Evolutionary conservation across 2,888 invertebrate genomes (phyloP), one percentile per base, ranked within the genome.

Genomic region (Seira musarum): DNA sequence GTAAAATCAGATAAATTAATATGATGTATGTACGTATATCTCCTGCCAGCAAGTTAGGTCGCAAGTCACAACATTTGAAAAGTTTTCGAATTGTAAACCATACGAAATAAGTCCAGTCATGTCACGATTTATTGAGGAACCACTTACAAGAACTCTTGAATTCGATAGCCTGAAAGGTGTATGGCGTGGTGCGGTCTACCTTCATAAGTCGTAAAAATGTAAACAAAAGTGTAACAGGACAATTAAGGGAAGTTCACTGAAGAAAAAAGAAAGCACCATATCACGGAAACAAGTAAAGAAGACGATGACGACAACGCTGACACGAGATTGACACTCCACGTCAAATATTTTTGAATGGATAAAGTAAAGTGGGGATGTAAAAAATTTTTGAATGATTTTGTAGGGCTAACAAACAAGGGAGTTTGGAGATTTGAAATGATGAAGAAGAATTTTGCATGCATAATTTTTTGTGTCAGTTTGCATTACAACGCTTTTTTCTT

Each of bases 191-290:
- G 5, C 40, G 40, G 40, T n/a, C n/a, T n/a, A n/a, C n/a, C 5
- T 40, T 40, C 40, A 40, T 40, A 13, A 22, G 40, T 63, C 22
- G 21, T 71, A 71, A 75, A 68, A 67, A 24, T 76, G 68, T 69
- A 69, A 76, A 69, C 76, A 76, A 69, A 75, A 67, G 69, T 69
- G 69, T 76, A 76, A 63, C 76, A 76, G 22, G 65, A 40, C 64
- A 63, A 70, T 70, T 53, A 73, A 35, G 40, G 49, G 40, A 40
- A 40, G 40, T 40, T 40, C 35, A 17, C 35, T 24, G 15, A 57
- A 22, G 57, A n/a, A 49, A 8, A 13, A 40, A 40, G 40, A 40
- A 40, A 49, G 60, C 19, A 60, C 60, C 13, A 17, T 61, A 61
- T 19, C 19, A n/a, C 49, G 65, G 53, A 17, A 75, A 74, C 13